Base-by-base conservation (phyloP, 2,113 vertebrate species). In the Girardinichthys multiradiatus region DNA sequence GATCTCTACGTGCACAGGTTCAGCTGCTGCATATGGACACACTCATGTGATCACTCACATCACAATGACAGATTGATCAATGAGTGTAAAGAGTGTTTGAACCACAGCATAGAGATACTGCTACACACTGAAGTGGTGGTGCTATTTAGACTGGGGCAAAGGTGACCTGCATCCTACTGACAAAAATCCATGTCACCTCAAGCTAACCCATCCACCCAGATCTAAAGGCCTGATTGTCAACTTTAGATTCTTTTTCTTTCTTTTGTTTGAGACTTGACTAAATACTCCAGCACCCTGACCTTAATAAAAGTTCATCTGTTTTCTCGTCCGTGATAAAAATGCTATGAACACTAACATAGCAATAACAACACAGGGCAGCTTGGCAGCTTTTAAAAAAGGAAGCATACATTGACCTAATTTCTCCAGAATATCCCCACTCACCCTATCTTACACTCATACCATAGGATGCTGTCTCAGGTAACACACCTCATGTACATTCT, bases 351-450 rank as follows among this genome's bases (percentile, higher is more conserved):
- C 42, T 59, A 82, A 79, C 66, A 92, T 81, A 28, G 70, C 65
- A 78, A 75, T 81, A 89, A 87, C 73, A 91, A 89, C 86, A 80
- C 57, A 79, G 90, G 91, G 90, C 90, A 92, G 84, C 93, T 92
- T 94, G 92, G 93, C 92, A 94, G 91, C 89, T 91, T 92, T 87
- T 87, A 85, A 63, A 79, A 91, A 91, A 68, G 74, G 90, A 91
- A 93, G 90, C 86, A 85, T 79, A 88, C 88, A 86, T 62, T 24
- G 72, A 84, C 64, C 72, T 70, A 75, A 80, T 74, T 73, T 68
- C 63, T n/a, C 63, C 74, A 68, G 33, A 82, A 68, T 51, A 71
- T 54, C 68, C 71, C 28, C 57, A 15, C 76, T 78, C 67, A 30
- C 4, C 30, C 68, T 70, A 70, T 63, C 70, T 63, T 37, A 57